Evolutionary conservation across 1,140 invertebrate genomes (phyloP).

Genomic region (Zaprionus camerounensis): DNA sequence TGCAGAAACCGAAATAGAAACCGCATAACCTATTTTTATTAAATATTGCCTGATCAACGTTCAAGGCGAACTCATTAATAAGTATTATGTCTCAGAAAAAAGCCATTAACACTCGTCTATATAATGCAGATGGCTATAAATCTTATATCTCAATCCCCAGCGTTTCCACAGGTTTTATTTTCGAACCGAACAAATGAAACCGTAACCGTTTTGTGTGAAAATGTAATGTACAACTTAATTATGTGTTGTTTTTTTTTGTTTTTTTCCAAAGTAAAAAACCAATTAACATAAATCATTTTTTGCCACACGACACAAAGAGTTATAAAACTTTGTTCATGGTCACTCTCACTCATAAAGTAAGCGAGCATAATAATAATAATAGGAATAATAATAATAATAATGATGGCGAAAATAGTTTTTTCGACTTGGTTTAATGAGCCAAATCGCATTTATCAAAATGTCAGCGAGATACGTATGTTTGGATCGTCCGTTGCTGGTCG

Average conservation of each 20-base stretch:
- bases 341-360: constrained; percentile 67
- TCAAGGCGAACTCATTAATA: constrained; percentile 29
- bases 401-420: constrained; percentile 36
- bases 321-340: constrained; percentile 57
- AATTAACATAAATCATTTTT: constrained; percentile 72
- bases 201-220: constrained; percentile 43
- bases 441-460: constrained; percentile 68
- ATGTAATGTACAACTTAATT: constrained; percentile 68
- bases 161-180: constrained; percentile 28
- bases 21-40: constrained; percentile 22
- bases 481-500: constrained; percentile 10
- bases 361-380: constrained; percentile 40
- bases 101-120: constrained; percentile 28
- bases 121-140: constrained; percentile 45
- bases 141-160: constrained; percentile 19
- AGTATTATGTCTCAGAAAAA: constrained; percentile 28
- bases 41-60: constrained; percentile 13
- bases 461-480: constrained; percentile 44
- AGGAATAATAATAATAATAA: constrained; percentile 34
- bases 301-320: constrained; percentile 54
- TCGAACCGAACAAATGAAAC: constrained; percentile 53
- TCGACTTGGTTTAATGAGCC: constrained; percentile 70
- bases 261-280: constrained; percentile 31
- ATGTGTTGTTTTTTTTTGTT: constrained; percentile 48
- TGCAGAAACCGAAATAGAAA: constrained; percentile 28